Conservation (phyloP, 2,797 vertebrate species). For the Typhlichthys eigenmanni region DNA sequence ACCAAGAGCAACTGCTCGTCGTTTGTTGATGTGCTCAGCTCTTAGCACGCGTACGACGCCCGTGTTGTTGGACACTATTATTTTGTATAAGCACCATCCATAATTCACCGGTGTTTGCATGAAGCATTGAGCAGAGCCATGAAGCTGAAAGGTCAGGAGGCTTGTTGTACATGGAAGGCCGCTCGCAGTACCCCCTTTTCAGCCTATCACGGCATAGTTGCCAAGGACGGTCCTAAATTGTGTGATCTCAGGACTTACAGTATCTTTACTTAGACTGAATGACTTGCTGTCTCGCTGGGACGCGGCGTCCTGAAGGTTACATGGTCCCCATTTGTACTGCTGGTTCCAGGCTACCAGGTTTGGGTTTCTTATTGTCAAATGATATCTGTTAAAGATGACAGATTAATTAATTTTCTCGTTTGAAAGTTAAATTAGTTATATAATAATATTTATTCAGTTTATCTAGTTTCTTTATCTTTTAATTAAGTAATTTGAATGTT, state of each 20-base stretch:
- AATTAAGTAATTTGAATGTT: too few relatives aligned
- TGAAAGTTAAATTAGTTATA: too few relatives aligned
- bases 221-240: not conserved
- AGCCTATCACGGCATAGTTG: not conserved
- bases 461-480: not conserved
- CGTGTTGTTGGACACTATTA: slow-evolving; percentile 66
- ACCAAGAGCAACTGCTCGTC: slow-evolving; percentile 21
- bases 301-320: too few relatives aligned
- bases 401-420: too few relatives aligned
- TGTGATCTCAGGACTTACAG: not conserved
- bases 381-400: too few relatives aligned
- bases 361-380: too few relatives aligned
- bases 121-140: slow-evolving; percentile 66
- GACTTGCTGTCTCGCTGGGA: not conserved
- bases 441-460: not conserved
- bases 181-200: not conserved
- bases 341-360: too few relatives aligned
- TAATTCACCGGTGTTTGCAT: slow-evolving; percentile 63
- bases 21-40: slow-evolving; percentile 55
- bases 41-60: slow-evolving; percentile 45
- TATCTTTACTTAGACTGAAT: not conserved
- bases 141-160: slow-evolving; percentile 63
- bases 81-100: slow-evolving; percentile 73
- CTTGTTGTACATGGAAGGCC: slow-evolving; percentile 26
- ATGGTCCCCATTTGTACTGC: too few relatives aligned